A percentile compares a stretch with the other conserved stretches of the same genome.
Evolutionary conservation across 2,888 invertebrate species (phyloP).

Genomic region (Acholoe squamosa): DNA sequence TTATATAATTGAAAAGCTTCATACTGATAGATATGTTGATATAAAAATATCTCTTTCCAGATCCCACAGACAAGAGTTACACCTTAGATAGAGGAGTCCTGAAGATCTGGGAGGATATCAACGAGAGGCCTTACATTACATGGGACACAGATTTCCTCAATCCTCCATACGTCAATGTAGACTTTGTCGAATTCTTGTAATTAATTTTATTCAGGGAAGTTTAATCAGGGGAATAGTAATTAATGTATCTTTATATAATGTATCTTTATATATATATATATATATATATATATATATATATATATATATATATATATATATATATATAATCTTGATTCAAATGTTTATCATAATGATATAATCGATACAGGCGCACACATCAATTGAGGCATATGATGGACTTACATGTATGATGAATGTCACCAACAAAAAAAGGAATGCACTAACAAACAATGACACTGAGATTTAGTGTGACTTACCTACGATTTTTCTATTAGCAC

Average conservation of each 20-base stretch:
- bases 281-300: too few species aligned
- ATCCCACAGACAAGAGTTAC: not conserved
- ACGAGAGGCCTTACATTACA: not conserved
- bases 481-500: too few species aligned
- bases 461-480: not conserved
- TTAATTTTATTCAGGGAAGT: too few species aligned
- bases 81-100: not conserved
- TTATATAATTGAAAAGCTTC: too few species aligned
- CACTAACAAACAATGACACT: not conserved
- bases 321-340: too few species aligned
- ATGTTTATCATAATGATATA: too few species aligned
- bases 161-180: not conserved
- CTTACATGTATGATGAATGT: not conserved
- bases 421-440: not conserved
- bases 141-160: not conserved
- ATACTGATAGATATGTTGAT: too few species aligned
- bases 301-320: too few species aligned
- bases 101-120: not conserved
- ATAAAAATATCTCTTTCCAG: too few species aligned
- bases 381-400: not conserved
- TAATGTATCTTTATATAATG: too few species aligned
- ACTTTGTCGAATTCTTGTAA: conserved; percentile 4
- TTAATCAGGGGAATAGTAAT: too few species aligned
- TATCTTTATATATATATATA: too few species aligned
- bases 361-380: not conserved